Conservation (phyloP, 2,113 vertebrate genomes). For the Hippocampus abdominalis region DNA sequence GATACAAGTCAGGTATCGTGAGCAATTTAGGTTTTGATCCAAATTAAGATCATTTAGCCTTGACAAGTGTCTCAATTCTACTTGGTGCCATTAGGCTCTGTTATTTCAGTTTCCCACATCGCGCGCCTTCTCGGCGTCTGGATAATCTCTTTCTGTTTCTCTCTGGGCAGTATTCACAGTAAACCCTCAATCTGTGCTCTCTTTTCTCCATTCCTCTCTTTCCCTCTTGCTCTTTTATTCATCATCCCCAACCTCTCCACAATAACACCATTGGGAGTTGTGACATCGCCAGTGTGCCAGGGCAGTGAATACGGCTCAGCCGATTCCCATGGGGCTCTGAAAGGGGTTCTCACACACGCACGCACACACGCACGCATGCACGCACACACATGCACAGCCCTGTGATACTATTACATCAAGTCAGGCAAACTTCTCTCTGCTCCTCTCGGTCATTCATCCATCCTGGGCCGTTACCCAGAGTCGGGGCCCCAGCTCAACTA, state of each 20-base stretch:
- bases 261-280: conserved; percentile 56
- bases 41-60: background rate
- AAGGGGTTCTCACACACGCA: conserved; percentile 36
- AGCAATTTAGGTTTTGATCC: background rate
- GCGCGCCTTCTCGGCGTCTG: conserved; percentile 13
- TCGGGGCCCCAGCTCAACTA: conserved; percentile 28
- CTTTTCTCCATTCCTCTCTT: conserved; percentile 5
- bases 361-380: conserved; percentile 18
- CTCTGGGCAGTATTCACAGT: conserved; percentile 4
- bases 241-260: conserved; percentile 26
- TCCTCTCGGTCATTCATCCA: conserved; percentile 41
- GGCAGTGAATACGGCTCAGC: conserved; percentile 61
- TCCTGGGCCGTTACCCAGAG: conserved; percentile 44
- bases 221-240: conserved; percentile 18
- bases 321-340: conserved; percentile 66
- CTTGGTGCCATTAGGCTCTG: conserved; percentile 8
- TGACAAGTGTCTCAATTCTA: background rate
- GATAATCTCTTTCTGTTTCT: conserved; percentile 17
- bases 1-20: background rate
- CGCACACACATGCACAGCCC: conserved; percentile 23
- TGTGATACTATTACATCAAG: conserved; percentile 34
- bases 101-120: conserved; percentile 30
- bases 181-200: conserved; percentile 11
- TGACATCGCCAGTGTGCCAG: conserved; percentile 56
- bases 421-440: conserved; percentile 36